A percentile compares a stretch with the other conserved stretches of the same genome.
Conservation (phyloP, 92 coral and sea anemone genomes). For the Chrysogorgia sp. region DNA sequence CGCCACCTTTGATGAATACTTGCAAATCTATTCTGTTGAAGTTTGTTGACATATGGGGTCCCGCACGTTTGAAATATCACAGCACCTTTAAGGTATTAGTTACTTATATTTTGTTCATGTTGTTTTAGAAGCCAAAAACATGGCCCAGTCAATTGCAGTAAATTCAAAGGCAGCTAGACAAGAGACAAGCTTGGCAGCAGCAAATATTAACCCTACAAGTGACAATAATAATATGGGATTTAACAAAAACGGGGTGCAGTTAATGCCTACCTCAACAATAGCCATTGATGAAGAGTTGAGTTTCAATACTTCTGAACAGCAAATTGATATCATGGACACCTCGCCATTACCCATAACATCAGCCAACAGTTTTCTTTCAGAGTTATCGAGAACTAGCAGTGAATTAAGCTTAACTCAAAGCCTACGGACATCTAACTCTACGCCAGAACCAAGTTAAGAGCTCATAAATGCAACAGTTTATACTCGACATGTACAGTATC, state of each 20-base stretch:
- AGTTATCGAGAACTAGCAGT: background rate
- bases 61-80: too few relatives aligned
- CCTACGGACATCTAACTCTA: background rate
- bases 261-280: background rate
- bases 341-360: conserved; percentile 32
- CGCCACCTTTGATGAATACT: too few relatives aligned
- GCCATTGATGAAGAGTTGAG: background rate
- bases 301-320: background rate
- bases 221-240: background rate
- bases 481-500: too few relatives aligned
- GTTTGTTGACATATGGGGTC: too few relatives aligned
- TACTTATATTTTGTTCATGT: background rate
- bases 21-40: too few relatives aligned
- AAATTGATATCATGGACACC: conserved; percentile 23
- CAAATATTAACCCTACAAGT: background rate
- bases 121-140: conserved; percentile 26
- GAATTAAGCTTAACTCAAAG: background rate
- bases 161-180: background rate
- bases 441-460: conserved; percentile 10
- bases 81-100: too few relatives aligned
- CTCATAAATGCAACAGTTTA: background rate
- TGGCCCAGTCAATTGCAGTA: conserved; percentile 16
- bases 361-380: conserved; percentile 30
- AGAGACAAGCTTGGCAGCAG: background rate
- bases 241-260: background rate